Conservation (phyloP, 2,888 invertebrate species). For the Emmelina monodactyla region DNA sequence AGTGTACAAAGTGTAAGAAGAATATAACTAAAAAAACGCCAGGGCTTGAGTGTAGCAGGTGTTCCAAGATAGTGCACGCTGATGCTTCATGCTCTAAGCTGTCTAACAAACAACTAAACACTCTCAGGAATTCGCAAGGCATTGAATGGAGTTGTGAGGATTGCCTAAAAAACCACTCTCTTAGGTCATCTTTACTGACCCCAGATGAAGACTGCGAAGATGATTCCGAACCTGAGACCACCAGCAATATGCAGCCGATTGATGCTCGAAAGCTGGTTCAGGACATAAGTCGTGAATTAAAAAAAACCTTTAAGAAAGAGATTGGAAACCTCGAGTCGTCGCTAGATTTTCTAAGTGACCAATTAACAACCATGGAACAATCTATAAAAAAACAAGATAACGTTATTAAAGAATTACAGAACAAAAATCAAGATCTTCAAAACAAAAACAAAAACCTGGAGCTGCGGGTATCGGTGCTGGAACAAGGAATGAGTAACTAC, state of each 20-base stretch:
- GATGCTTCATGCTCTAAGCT: slow-evolving; percentile 12
- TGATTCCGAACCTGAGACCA: slow-evolving; percentile 3
- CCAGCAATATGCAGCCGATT: not conserved
- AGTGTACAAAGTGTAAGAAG: slow-evolving; percentile 12
- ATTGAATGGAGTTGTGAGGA: slow-evolving; percentile 17
- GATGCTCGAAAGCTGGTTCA: slow-evolving; percentile 13
- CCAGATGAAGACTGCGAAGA: slow-evolving; percentile 12
- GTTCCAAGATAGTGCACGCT: slow-evolving; percentile 14
- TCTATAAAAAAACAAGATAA: slow-evolving; percentile 14
- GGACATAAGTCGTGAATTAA: slow-evolving; percentile 14
- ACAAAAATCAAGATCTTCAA: slow-evolving; percentile 10
- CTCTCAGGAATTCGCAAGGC: slow-evolving; percentile 11
- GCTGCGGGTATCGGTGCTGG: slow-evolving; percentile 8
- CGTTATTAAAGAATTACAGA: slow-evolving; percentile 15
- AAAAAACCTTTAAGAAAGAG: slow-evolving; percentile 10
- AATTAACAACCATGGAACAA: slow-evolving; percentile 13
- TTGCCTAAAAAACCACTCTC: slow-evolving; percentile 8
- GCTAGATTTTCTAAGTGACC: slow-evolving; percentile 14
- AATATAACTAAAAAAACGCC: slow-evolving; percentile 13
- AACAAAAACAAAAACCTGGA: slow-evolving; percentile 17
- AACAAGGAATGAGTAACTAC: slow-evolving; percentile 10
- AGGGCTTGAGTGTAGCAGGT: slow-evolving; percentile 15
- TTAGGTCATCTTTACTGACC: slow-evolving; percentile 11
- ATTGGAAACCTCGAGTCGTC: not conserved
- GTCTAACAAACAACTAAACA: slow-evolving; percentile 14